A percentile compares a stretch with the other conserved stretches of the same genome.
Evolutionary conservation across 1,140 invertebrate species (phyloP).

Genomic region (Uloborus diversus): DNA sequence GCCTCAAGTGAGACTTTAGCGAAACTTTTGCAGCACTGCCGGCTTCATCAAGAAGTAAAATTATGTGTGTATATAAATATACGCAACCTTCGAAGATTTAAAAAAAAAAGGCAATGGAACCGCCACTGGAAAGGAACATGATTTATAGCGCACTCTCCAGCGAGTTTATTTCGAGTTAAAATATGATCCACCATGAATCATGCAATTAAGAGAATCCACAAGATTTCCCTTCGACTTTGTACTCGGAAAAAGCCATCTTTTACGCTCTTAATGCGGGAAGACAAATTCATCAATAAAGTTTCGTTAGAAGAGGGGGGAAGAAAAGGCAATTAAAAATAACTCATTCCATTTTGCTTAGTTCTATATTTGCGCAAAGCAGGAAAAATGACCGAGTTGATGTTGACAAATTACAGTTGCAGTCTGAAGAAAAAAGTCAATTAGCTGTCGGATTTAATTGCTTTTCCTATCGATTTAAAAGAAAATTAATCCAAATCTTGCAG

Average conservation of each 20-base stretch:
- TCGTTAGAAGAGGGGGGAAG: neutral
- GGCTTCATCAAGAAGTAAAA: neutral
- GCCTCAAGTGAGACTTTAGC: neutral
- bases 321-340: constrained; percentile 52
- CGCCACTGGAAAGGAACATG: neutral
- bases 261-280: constrained; percentile 40
- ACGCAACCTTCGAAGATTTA: no score
- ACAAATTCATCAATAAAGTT: constrained; percentile 54
- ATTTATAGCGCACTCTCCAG: constrained; percentile 29
- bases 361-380: constrained; percentile 43
- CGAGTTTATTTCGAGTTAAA: constrained; percentile 55
- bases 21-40: neutral
- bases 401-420: constrained; percentile 38
- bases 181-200: constrained; percentile 52
- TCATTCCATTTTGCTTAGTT: constrained; percentile 39
- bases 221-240: constrained; percentile 10
- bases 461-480: constrained; percentile 56
- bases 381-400: constrained; percentile 42
- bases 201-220: constrained; percentile 52
- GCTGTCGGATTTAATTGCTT: constrained; percentile 56
- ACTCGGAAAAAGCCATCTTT: constrained; percentile 51
- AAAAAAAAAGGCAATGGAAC: no score
- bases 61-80: no score
- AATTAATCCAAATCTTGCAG: constrained; percentile 48
- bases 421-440: constrained; percentile 52